Conservation (phyloP, 2,797 vertebrate genomes). For the Sciurus vulgaris region DNA sequence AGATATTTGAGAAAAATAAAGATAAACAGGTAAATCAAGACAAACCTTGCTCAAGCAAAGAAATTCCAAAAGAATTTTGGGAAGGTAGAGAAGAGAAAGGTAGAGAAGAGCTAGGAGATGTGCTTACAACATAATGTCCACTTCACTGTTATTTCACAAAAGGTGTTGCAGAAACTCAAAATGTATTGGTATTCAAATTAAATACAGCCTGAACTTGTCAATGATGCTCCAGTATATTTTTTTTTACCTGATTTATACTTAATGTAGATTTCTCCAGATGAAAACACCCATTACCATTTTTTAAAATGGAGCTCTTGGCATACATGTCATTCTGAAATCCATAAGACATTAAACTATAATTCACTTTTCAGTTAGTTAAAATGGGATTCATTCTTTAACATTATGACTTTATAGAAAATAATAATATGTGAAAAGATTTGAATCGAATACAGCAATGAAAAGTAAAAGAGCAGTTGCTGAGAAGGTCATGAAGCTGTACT, state of each 20-base stretch:
- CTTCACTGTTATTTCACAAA: background rate
- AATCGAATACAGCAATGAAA: conserved; percentile 16
- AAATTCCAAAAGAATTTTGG: background rate
- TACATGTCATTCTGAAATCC: conserved; percentile 43
- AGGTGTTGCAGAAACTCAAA: background rate
- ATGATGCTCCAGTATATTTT: background rate
- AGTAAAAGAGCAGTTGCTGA: background rate
- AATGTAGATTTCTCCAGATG: background rate
- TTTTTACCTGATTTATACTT: conserved; percentile 12
- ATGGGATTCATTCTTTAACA: conserved; percentile 18
- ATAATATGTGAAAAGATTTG: background rate
- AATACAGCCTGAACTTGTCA: background rate
- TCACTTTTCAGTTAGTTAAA: conserved; percentile 1
- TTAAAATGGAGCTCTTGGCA: conserved; percentile 52
- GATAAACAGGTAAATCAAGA: background rate
- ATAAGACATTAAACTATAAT: conserved; percentile 17
- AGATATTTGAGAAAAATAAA: background rate
- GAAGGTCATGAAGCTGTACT: background rate
- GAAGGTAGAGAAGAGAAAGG: background rate
- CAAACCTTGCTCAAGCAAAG: background rate
- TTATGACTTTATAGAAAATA: conserved; percentile 16
- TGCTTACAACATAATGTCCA: background rate
- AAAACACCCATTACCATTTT: background rate
- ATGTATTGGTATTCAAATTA: conserved; percentile 17
- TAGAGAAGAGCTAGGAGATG: background rate